Conservation (phyloP, 1,140 invertebrate species). For the Ctenoplectra terminalis region DNA sequence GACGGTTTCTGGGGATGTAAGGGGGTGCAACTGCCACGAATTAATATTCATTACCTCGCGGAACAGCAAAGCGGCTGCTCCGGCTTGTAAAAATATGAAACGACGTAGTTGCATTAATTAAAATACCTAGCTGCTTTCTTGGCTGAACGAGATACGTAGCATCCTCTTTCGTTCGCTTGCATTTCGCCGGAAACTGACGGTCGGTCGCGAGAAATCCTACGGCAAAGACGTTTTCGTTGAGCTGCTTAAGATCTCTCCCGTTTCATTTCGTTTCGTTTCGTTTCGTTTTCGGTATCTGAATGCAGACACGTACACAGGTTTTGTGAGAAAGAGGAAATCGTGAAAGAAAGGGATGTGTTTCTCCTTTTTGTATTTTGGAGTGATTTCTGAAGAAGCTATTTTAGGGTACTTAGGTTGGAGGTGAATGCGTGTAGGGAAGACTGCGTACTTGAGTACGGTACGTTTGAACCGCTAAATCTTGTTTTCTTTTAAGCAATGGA, state of each 20-base stretch:
- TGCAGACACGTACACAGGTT: too few relatives aligned
- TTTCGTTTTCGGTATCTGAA: neutral
- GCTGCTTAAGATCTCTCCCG: neutral
- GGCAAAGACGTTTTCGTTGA: neutral
- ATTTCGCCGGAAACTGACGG: neutral
- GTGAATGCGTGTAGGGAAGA: too few relatives aligned
- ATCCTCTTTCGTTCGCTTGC: neutral
- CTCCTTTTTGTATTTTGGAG: neutral
- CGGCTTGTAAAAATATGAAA: constrained; percentile 73
- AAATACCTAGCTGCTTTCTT: constrained; percentile 74
- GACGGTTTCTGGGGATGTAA: constrained; percentile 8
- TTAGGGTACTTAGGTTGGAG: too few relatives aligned
- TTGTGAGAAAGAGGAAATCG: too few relatives aligned
- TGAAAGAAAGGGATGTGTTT: too few relatives aligned
- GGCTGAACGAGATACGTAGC: constrained; percentile 39
- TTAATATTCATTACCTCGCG: constrained; percentile 78
- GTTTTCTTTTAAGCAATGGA: too few relatives aligned
- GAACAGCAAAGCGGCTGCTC: constrained; percentile 52
- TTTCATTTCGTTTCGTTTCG: neutral
- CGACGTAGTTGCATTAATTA: constrained; percentile 78
- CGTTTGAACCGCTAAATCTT: too few relatives aligned
- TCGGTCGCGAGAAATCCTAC: neutral
- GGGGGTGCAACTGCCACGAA: constrained; percentile 58
- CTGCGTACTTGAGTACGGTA: too few relatives aligned
- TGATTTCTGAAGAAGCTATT: neutral